Evolutionary conservation across 2,888 invertebrate species (phyloP).

Genomic region (Aromia moschata): DNA sequence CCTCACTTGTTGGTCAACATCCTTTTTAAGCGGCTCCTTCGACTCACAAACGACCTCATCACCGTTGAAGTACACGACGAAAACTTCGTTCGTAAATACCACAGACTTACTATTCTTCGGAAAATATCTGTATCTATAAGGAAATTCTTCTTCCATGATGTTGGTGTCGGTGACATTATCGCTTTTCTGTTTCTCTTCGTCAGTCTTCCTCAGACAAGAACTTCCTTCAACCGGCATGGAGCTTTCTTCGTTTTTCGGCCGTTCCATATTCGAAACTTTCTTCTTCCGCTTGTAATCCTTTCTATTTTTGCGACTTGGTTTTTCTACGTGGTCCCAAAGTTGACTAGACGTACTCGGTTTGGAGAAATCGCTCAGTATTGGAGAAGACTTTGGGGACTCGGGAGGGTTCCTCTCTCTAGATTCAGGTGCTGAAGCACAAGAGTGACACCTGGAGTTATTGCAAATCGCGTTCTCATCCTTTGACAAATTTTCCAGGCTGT

Average conservation of each 20-base stretch:
- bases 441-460: constrained; percentile 28
- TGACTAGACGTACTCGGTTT: constrained; percentile 42
- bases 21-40: constrained; percentile 71
- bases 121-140: constrained; percentile 52
- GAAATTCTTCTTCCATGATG: constrained; percentile 37
- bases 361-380: constrained; percentile 36
- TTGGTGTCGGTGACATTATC: constrained; percentile 30
- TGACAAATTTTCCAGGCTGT: constrained; percentile 55
- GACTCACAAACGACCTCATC: constrained; percentile 63
- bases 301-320: constrained; percentile 50
- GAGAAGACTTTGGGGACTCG: constrained; percentile 45
- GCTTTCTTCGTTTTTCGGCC: constrained; percentile 37
- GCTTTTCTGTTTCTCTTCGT: constrained; percentile 21
- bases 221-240: constrained; percentile 36
- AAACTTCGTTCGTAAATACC: constrained; percentile 66
- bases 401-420: constrained; percentile 34
- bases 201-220: constrained; percentile 31
- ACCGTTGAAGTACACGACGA: constrained; percentile 72
- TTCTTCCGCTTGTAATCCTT: constrained; percentile 53
- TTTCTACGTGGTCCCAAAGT: constrained; percentile 57
- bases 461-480: constrained; percentile 47
- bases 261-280: constrained; percentile 25
- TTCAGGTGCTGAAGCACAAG: constrained; percentile 24
- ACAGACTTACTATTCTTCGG: constrained; percentile 62
- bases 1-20: constrained; percentile 71